Percentiles rank a stretch among this genome's conserved stretches.
Conservation (phyloP, 2,113 vertebrate species). For the Pygoscelis antarcticus region DNA sequence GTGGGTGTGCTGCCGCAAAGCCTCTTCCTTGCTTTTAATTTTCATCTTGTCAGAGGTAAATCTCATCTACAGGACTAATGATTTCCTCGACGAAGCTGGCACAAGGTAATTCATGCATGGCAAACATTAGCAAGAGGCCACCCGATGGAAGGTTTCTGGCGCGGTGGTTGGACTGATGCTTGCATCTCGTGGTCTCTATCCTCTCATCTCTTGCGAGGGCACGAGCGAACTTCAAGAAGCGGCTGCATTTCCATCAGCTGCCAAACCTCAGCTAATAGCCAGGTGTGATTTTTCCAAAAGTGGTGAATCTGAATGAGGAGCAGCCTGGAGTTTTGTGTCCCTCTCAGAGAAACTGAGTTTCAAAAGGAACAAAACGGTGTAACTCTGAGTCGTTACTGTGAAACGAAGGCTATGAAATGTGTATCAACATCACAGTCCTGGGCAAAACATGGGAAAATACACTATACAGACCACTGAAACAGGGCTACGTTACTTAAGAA, state of each 20-base stretch:
- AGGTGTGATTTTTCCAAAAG: not conserved
- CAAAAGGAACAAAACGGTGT: accelerated
- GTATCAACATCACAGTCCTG: no score
- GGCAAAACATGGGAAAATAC: not conserved
- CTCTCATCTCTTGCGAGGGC: not conserved
- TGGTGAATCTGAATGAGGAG: not conserved
- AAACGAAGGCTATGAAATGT: not conserved
- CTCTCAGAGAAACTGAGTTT: not conserved
- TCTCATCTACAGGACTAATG: constrained; percentile 9
- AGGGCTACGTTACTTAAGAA: not conserved
- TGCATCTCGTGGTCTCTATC: not conserved
- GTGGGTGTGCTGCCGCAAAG: not conserved
- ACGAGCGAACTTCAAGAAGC: accelerated
- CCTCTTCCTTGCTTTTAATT: not conserved
- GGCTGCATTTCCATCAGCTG: not conserved
- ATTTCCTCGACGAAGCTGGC: not conserved
- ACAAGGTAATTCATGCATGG: not conserved
- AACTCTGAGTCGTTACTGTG: not conserved
- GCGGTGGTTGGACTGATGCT: not conserved
- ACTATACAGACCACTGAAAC: not conserved
- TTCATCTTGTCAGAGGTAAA: not conserved
- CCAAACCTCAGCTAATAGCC: not conserved
- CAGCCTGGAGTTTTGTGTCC: not conserved
- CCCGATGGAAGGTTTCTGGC: not conserved
- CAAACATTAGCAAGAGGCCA: not conserved